Evolutionary conservation across 1,140 invertebrate genomes (phyloP), one percentile per base, ranked within the genome.

Genomic region (Homalodisca vitripennis): DNA sequence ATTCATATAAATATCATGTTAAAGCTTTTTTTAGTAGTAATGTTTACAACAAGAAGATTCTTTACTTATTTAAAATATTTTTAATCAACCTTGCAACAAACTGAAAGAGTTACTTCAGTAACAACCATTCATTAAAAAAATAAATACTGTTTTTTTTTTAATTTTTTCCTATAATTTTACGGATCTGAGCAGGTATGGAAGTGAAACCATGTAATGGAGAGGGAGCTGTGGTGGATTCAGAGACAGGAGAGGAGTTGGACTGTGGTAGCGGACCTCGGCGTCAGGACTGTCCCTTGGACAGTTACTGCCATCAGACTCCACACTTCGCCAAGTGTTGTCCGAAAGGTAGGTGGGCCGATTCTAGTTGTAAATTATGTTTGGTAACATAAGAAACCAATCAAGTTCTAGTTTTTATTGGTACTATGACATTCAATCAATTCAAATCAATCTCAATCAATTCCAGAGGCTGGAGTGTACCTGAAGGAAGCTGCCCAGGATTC

Each of bases 151-250:
- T n/a, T n/a, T n/a, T n/a, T n/a, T n/a, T n/a, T n/a, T n/a, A n/a
- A n/a, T n/a, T n/a, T n/a, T n/a, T n/a, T n/a, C n/a, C n/a, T n/a
- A n/a, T n/a, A n/a, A n/a, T n/a, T n/a, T n/a, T n/a, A n/a, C n/a
- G n/a, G n/a, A n/a, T n/a, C n/a, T 41, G 34, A 10, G 71, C 78
- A 93, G 91, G 91, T 77, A 89, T 91, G 85, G 88, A 92, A 82
- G 88, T 92, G 24, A 89, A 91, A 73, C 91, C 93, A 0, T 97
- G 94, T 78, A 91, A 93, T 78, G 93, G 93, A 14, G 89, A 90
- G 24, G 74, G 86, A 67, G 92, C 93, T 13, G 79, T 96, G 74
- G 77, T 87, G 48, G 89, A 94, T 80, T 81, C 83, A 29, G 80
- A 83, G 3, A 89, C 87, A 31, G 88, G 88, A 2, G 84, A 86